Conservation (phyloP, 2,113 vertebrate genomes). For the Callithrix jacchus region DNA sequence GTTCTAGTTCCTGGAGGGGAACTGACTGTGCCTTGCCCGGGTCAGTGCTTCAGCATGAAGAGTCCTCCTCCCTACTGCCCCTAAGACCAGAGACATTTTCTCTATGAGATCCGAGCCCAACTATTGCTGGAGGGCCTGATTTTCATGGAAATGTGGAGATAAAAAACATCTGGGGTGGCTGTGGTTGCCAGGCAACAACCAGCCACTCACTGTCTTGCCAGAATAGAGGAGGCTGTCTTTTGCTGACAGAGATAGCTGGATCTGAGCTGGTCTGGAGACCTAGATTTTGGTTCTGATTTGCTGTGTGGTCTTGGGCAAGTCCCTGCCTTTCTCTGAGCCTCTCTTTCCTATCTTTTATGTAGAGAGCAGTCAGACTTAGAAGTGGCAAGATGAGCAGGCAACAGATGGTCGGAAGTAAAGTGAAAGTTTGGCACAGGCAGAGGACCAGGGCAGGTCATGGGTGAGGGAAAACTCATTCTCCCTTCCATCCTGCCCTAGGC, state of each 20-base stretch:
- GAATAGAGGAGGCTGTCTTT: not conserved
- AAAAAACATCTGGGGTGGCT: slow-evolving; percentile 54
- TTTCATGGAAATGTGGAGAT: slow-evolving; percentile 45
- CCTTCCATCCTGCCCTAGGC: not conserved
- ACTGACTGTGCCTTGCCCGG: not conserved
- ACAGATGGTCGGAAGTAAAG: not conserved
- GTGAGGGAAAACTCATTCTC: not conserved
- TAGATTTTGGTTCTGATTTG: slow-evolving; percentile 21
- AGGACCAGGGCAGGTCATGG: not conserved
- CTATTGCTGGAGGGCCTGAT: slow-evolving; percentile 59
- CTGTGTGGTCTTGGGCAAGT: slow-evolving; percentile 19
- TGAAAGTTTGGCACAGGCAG: not conserved
- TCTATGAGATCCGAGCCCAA: not conserved
- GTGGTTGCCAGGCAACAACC: slow-evolving; percentile 37
- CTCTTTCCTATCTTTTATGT: not conserved
- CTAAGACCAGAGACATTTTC: slow-evolving; percentile 11
- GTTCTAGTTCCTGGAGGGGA: not conserved
- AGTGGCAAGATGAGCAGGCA: not conserved
- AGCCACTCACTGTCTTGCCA: not conserved
- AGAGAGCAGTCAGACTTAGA: not conserved
- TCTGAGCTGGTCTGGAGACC: not conserved
- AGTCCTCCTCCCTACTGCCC: not conserved
- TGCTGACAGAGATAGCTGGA: not conserved
- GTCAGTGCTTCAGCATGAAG: not conserved
- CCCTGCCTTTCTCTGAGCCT: not conserved